Conservation (phyloP, 2,888 invertebrate genomes). For the Drosophila cognata region DNA sequence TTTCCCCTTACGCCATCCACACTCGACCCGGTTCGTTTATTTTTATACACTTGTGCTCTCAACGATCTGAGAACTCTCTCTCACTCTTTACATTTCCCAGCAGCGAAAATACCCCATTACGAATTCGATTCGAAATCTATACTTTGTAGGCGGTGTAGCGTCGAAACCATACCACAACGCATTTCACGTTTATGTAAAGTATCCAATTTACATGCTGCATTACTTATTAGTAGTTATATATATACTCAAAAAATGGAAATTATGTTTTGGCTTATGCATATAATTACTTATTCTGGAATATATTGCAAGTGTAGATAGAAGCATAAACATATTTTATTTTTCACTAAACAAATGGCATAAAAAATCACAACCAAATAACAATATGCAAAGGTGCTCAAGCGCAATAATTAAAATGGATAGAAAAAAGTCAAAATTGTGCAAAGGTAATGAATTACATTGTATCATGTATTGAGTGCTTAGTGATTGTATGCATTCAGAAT, state of each 20-base stretch:
- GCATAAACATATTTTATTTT: neutral
- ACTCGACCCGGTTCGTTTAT: constrained; percentile 47
- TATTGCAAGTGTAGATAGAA: neutral
- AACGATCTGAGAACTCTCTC: constrained; percentile 22
- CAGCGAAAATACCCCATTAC: neutral
- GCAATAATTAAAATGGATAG: neutral
- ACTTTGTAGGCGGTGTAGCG: neutral
- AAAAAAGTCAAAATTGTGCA: neutral
- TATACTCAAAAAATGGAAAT: fast-evolving
- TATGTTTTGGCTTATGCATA: neutral
- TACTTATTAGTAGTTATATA: neutral
- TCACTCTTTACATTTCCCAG: constrained; percentile 14
- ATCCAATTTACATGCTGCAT: neutral
- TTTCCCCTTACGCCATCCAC: neutral
- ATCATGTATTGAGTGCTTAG: neutral
- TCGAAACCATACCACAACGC: neutral
- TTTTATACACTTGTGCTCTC: constrained; percentile 53
- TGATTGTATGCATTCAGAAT: neutral
- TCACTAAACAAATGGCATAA: neutral
- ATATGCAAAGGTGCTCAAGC: neutral
- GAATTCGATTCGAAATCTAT: neutral
- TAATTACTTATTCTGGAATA: neutral
- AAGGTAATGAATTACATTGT: neutral
- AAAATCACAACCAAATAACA: neutral
- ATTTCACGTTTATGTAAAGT: neutral